phyloP scores from a whole-genome alignment of 2,113 vertebrate genomes.

The Oryzias woworae region DNA sequence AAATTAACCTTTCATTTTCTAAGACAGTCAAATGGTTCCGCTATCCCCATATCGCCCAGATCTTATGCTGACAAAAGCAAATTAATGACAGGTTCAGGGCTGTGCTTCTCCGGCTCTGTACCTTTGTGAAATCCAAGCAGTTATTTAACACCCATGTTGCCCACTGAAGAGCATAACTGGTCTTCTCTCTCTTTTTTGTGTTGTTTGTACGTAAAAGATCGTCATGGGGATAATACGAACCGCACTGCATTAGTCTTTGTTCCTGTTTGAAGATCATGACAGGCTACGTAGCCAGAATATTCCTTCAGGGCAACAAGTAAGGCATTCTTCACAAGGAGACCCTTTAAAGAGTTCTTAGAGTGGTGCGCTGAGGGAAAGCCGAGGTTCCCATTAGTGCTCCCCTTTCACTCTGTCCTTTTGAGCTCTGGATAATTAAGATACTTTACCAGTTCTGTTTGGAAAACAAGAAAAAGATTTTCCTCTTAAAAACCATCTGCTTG shows the following conservation, averaged over 20 bases:
- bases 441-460: constrained; percentile 7
- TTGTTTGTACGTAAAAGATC: constrained; percentile 57
- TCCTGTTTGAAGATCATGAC: constrained; percentile 62
- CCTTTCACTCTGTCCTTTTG: constrained; percentile 38
- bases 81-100: constrained; percentile 48
- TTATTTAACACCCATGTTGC: constrained; percentile 47
- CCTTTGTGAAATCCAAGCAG: constrained; percentile 42
- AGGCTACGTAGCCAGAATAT: constrained; percentile 55
- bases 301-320: constrained; percentile 61
- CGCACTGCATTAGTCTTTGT: constrained; percentile 45
- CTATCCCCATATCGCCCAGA: constrained; percentile 45
- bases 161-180: constrained; percentile 2
- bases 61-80: constrained; percentile 46
- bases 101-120: constrained; percentile 44
- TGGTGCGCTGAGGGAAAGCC: constrained; percentile 27
- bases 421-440: constrained; percentile 34
- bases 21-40: constrained; percentile 34
- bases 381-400: constrained; percentile 36
- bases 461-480: too few species aligned
- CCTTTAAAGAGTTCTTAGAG: constrained; percentile 47
- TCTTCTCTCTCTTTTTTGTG: constrained; percentile 15
- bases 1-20: constrained; percentile 46
- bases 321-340: constrained; percentile 55
- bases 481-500: too few species aligned
- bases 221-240: constrained; percentile 46